Conservation (phyloP, 2,797 vertebrate genomes). For the Gallinago nigripennis region DNA sequence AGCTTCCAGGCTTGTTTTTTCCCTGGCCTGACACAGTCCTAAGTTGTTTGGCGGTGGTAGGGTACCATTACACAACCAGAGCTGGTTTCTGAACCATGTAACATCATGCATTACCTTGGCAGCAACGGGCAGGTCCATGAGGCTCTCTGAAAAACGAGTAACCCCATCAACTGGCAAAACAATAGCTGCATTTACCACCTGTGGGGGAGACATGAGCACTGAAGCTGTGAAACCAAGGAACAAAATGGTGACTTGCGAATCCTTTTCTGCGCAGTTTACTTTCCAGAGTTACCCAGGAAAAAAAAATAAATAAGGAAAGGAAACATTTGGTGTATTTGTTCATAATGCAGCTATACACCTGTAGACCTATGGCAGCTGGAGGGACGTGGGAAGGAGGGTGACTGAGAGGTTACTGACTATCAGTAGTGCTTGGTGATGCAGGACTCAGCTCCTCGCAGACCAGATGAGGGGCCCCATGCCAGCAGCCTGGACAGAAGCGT, state of each 20-base stretch:
- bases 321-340: fast-evolving
- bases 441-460: neutral
- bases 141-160: neutral
- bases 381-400: neutral
- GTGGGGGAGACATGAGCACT: neutral
- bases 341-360: neutral
- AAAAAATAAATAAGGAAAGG: neutral
- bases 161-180: neutral
- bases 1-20: slow-evolving; percentile 52
- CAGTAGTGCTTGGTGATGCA: neutral
- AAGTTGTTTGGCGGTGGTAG: neutral
- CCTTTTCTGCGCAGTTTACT: neutral
- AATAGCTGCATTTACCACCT: neutral
- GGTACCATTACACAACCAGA: neutral
- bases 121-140: neutral
- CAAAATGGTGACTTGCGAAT: neutral
- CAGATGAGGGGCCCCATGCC: neutral
- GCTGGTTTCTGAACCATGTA: neutral
- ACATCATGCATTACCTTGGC: slow-evolving; percentile 14
- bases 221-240: neutral
- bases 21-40: neutral
- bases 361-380: neutral
- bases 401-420: neutral
- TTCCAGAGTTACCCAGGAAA: neutral
- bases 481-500: neutral